A percentile compares a stretch with the other conserved stretches of the same genome.
Evolutionary conservation across 2,797 vertebrate species (phyloP).

Genomic region (Hapalemur alaotrensis): DNA sequence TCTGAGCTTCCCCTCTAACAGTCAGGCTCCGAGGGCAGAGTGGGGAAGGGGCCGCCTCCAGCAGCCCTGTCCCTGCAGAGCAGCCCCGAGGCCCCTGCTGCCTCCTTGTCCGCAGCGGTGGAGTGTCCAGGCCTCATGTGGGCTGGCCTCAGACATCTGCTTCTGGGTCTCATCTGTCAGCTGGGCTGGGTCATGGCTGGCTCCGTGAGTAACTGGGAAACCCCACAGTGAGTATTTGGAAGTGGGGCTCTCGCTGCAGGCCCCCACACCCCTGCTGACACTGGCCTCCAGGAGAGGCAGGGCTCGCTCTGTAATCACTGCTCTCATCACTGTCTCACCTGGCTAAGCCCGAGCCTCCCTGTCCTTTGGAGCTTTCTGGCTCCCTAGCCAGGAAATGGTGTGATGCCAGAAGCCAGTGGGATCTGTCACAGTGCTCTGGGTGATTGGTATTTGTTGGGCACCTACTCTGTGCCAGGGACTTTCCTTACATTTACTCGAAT

Average conservation of each 20-base stretch:
- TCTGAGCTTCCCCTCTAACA: neutral
- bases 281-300: neutral
- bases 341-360: neutral
- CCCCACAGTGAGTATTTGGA: neutral
- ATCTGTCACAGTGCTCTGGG: neutral
- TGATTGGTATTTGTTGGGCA: neutral
- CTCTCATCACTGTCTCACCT: neutral
- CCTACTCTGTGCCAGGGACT: neutral
- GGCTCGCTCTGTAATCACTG: neutral
- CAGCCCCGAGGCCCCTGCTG: fast-evolving
- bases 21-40: neutral
- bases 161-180: neutral
- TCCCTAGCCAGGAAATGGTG: neutral
- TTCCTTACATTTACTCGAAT: neutral
- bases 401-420: neutral
- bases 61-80: neutral
- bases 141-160: neutral
- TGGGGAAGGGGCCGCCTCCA: neutral
- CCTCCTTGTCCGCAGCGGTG: neutral
- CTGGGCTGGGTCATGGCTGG: neutral
- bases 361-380: neutral
- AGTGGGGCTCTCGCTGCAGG: neutral
- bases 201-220: neutral
- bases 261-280: neutral
- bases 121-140: neutral